These are phyloP conservation scores for Pseudachorutes palmiensis DNA, from an alignment of 1,140 invertebrate species.

Conservation along the genomic window DNA sequence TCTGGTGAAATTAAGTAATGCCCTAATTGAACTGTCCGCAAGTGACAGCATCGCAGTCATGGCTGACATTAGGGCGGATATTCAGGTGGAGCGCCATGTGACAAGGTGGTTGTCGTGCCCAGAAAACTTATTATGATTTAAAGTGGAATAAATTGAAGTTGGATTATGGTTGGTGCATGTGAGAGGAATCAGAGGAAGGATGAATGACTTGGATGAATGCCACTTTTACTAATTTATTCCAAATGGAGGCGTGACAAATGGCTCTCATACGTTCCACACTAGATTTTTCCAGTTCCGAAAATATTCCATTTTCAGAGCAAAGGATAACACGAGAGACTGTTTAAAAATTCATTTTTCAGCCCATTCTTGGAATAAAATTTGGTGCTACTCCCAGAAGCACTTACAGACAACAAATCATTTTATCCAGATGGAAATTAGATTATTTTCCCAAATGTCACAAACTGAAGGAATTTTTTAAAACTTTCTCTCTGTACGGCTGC, in stretches of 20 bases:
- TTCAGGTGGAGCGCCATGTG: not conserved
- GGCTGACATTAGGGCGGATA: not conserved
- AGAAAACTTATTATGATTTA: slow-evolving; percentile 7
- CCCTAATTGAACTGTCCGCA: too few species aligned
- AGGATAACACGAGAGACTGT: too few species aligned
- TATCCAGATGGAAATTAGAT: too few species aligned
- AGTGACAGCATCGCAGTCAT: not conserved
- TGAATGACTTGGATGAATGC: not conserved
- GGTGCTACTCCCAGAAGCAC: too few species aligned
- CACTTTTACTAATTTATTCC: slow-evolving; percentile 10
- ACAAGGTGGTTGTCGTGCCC: not conserved
- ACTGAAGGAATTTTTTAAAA: too few species aligned
- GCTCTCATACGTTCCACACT: not conserved
- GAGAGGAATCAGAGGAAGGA: not conserved
- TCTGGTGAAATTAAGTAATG: too few species aligned
- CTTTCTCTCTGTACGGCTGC: too few species aligned
- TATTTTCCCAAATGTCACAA: too few species aligned
- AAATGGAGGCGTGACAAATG: slow-evolving; percentile 6
- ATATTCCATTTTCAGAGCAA: too few species aligned
- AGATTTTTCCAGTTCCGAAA: not conserved
- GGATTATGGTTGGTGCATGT: not conserved
- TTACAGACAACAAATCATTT: too few species aligned
- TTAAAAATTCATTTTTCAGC: too few species aligned
- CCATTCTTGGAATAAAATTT: too few species aligned
- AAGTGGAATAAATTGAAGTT: not conserved